Base-by-base conservation (phyloP, 2,797 vertebrate genomes). In the Microctenopoma lineatum region DNA sequence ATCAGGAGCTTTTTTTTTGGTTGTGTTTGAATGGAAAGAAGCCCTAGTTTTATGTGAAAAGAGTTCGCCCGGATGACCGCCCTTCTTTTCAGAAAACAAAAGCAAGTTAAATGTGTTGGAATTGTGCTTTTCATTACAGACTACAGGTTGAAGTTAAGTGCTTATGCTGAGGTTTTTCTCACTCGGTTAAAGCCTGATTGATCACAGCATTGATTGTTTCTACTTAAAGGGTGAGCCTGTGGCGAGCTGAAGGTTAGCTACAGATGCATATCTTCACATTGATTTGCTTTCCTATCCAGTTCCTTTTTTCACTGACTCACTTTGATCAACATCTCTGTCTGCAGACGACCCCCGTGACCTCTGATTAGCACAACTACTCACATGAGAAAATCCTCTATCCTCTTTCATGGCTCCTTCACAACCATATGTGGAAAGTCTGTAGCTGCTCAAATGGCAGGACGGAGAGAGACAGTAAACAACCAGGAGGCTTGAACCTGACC, bases 201-300 rank as follows among this genome's bases (percentile, higher is more conserved):
- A 92, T 87, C 53, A 34, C 55, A 44, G 8, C 53, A 90, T 91
- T 69, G 85, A 85, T 87, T 72, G 70, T 59, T 82, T 58, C 79
- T 75, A 65, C 82, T 73, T 80, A 79, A 66, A 86, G 71, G 45
- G 56, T 45, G 46, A 55, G 36, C 48, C 59, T 41, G 5, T 3
- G 25, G 59, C 67, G 69, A 70, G 57, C 73, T 68, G 59, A 80
- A 87, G 73, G 76, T 82, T 82, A 79, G 79, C 79, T 78, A 78
- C 70, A 84, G 71, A 87, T 77, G 81, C 67, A 74, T 66, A 78
- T 77, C 72, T 75, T 70, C 45, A 0, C 29, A 90, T 90, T 61
- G 79, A 90, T 89, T 80, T 51, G 59, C 73, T 63, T 82, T 80
- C 66, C 64, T 76, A 81, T 80, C 65, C 77, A 75, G 47, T 78